These are phyloP conservation scores for Hippolais icterina DNA, from an alignment of 2,113 vertebrate species.

Conservation along the genomic window DNA sequence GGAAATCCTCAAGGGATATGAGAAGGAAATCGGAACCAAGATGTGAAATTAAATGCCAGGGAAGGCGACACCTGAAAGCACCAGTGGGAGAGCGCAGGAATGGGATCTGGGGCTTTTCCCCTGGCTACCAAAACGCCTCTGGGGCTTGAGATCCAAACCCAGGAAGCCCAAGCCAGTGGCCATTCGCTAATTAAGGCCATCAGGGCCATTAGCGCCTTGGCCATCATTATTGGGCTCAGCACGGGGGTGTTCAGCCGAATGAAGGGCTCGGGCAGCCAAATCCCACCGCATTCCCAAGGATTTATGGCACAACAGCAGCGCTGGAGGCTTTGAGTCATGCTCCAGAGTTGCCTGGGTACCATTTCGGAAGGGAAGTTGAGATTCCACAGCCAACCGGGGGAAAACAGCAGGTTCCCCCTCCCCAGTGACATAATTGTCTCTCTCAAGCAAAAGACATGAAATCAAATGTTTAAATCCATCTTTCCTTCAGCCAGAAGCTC, in stretches of 20 bases:
- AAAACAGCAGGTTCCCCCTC: background rate
- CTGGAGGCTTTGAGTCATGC: background rate
- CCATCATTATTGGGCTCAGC: background rate
- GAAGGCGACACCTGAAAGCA: background rate
- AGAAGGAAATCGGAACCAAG: background rate
- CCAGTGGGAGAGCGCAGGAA: background rate
- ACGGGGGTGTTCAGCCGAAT: background rate
- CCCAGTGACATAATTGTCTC: background rate
- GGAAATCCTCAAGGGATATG: background rate
- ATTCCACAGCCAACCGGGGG: background rate
- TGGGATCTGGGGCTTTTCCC: background rate
- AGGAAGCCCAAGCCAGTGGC: background rate
- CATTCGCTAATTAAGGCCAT: constrained; percentile 6
- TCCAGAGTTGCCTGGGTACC: background rate
- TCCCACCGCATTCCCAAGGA: background rate
- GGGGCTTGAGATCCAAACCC: background rate
- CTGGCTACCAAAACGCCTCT: background rate
- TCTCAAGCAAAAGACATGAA: background rate
- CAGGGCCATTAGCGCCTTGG: background rate
- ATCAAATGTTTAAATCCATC: background rate
- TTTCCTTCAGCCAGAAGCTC: background rate
- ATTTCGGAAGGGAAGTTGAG: background rate
- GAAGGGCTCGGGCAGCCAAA: background rate
- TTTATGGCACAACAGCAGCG: background rate
- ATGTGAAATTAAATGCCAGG: background rate